Base-by-base conservation (phyloP, 1,140 invertebrate species). In the Diabrotica undecimpunctata region DNA sequence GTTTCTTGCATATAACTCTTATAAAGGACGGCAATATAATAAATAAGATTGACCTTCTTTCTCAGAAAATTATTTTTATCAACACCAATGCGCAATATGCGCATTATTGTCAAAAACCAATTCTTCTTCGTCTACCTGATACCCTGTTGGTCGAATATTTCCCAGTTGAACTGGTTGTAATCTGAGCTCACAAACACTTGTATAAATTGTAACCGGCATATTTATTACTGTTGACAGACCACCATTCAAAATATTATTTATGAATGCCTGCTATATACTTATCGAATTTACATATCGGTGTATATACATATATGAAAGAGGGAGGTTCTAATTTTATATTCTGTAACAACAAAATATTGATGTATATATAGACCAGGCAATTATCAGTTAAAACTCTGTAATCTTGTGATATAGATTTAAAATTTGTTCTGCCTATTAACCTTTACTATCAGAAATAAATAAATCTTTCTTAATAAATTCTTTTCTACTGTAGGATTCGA, bases 181-280 rank as follows among this genome's bases (percentile, higher is more conserved):
- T 73, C 68, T 67, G 71, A 73, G 41, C 69, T 64, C 70, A 41
- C 57, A 67, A 73, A 73, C 71, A 73, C 71, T 73, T 71, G 70
- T 71, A 70, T 60, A 50, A 51, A 63, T 46, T 71, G 65, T 70
- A 67, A 54, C 65, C 67, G 68, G 67, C 41, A 46, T 70, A 73
- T 73, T 73, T 73, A 73, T 71, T 71, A 64, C 65, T 66, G 68
- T 67, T 67, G 68, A 69, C 68, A 64, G 65, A 61, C 52, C 57
- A 61, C 53, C 54, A 68, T 68, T 68, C 63, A 52, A 56, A 68
- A 68, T 69, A 66, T 69, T 65, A 69, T 69, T 68, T 64, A 68
- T 68, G 62, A 64, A 68, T 56, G 59, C 38, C 51, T 57, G 39
- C 37, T 58, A 39, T 61, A 37, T 61, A 61, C 14, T 62, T 62